Conservation (phyloP, 2,888 invertebrate species). For the Candidula unifasciata region DNA sequence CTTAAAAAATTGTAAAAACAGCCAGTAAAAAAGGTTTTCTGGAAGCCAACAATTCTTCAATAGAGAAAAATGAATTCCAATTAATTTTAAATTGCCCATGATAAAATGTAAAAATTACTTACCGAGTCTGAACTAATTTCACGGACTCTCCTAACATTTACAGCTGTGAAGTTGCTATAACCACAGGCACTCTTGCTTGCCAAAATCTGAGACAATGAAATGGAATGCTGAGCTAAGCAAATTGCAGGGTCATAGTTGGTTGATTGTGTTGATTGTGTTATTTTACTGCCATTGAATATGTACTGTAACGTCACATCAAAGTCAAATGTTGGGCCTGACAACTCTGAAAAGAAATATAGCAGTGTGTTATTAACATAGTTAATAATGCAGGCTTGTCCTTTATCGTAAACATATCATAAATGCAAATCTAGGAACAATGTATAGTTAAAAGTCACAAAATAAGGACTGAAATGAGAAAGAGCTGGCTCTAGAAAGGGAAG, state of each 20-base stretch:
- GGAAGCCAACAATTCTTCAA: no score
- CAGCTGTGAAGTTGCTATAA: conserved; percentile 4
- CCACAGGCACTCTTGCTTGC: conserved; percentile 33
- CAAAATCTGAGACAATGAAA: background rate
- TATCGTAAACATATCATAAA: no score
- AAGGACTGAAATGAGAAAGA: no score
- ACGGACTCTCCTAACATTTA: background rate
- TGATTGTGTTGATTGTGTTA: background rate
- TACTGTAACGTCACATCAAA: conserved; percentile 19
- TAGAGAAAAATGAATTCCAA: no score
- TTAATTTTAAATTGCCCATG: no score
- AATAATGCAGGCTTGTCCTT: no score
- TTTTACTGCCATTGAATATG: conserved; percentile 7
- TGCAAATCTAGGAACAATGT: no score
- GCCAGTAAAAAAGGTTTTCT: no score
- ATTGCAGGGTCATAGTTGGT: background rate
- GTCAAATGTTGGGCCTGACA: background rate
- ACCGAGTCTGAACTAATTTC: background rate
- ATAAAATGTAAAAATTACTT: background rate
- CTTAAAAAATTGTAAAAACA: no score
- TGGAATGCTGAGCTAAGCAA: background rate
- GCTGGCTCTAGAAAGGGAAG: no score
- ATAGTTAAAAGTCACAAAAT: no score
- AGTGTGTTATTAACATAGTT: no score
- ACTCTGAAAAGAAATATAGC: background rate